phyloP scores from a whole-genome alignment of 2,888 invertebrate species.

The Mycalesis mineus region DNA sequence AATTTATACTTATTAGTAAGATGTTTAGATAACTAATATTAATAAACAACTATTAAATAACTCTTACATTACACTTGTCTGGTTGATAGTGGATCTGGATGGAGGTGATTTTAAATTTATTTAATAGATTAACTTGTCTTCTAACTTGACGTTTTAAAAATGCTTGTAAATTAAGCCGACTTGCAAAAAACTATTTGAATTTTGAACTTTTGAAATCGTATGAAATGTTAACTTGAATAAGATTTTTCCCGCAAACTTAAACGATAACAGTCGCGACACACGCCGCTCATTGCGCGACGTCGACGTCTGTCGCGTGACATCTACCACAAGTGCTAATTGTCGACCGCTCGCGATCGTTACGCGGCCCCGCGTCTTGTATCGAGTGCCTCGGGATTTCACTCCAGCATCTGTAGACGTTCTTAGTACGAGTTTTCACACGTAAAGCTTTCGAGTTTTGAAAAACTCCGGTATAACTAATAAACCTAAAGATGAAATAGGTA shows the following conservation, averaged over 20 bases:
- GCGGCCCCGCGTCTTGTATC: slow-evolving; percentile 46
- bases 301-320: slow-evolving; percentile 58
- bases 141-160: no score
- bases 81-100: no score
- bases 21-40: no score
- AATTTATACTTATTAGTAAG: no score
- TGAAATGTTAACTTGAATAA: not conserved
- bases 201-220: not conserved
- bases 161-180: no score
- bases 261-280: slow-evolving; percentile 1
- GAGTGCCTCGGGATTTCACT: slow-evolving; percentile 42
- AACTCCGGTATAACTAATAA: no score
- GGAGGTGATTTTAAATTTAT: no score
- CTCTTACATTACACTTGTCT: no score
- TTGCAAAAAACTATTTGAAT: no score
- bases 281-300: slow-evolving; percentile 27
- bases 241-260: not conserved
- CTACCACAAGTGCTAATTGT: slow-evolving; percentile 63
- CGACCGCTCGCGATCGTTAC: slow-evolving; percentile 51
- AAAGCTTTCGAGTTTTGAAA: not conserved
- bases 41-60: no score
- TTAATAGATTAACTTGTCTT: no score
- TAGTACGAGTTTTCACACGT: not conserved
- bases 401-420: slow-evolving; percentile 40
- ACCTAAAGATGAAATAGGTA: no score